phyloP scores from a whole-genome alignment of 2,113 vertebrate species.

The Pantherophis guttatus region DNA sequence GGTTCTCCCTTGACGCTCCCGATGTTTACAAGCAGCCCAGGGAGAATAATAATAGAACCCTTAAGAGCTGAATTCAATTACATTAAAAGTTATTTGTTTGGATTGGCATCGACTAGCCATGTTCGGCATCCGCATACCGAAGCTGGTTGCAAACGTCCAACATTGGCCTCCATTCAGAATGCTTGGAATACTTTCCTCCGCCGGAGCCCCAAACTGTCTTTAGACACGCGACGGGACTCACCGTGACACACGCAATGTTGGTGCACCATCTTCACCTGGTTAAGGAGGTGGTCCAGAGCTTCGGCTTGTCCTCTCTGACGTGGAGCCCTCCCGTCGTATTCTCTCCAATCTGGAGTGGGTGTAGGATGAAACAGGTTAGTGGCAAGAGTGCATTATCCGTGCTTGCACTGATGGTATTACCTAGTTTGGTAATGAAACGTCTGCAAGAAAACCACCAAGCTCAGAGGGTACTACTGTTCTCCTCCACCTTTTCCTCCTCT shows the following conservation, averaged over 20 bases:
- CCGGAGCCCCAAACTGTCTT: accelerated
- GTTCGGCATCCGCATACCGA: background rate
- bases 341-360: constrained; percentile 79
- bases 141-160: too few relatives aligned
- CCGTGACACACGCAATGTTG: constrained; percentile 84
- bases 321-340: constrained; percentile 74
- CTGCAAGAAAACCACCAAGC: background rate
- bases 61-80: background rate
- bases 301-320: constrained; percentile 79
- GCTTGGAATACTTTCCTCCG: background rate
- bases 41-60: background rate
- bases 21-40: background rate
- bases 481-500: too few relatives aligned
- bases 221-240: constrained; percentile 55
- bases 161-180: background rate
- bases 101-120: background rate
- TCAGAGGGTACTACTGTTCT: background rate
- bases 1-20: too few relatives aligned
- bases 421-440: background rate
- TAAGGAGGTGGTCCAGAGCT: constrained; percentile 80
- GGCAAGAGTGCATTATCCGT: background rate
- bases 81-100: background rate
- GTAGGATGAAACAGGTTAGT: background rate
- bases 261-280: constrained; percentile 84
- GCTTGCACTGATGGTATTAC: background rate